These are phyloP conservation scores for Gymnocephalus cernua DNA, from an alignment of 2,113 vertebrate species.

Conservation along the genomic window DNA sequence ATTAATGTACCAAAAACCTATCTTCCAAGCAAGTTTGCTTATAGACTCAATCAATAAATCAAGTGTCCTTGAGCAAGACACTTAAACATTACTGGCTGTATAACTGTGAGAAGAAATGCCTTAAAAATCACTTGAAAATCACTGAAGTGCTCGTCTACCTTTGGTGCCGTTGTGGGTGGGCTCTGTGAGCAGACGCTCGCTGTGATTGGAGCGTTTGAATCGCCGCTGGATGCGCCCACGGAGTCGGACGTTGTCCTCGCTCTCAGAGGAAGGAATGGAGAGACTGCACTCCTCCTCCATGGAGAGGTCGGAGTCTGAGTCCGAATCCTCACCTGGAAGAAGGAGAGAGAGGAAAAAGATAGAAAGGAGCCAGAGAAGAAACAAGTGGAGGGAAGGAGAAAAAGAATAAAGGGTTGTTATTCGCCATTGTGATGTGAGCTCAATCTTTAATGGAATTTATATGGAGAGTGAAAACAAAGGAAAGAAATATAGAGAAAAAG, in stretches of 20 bases:
- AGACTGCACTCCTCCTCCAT: conserved; percentile 96
- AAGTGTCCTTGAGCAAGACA: not conserved
- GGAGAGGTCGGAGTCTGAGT: conserved; percentile 96
- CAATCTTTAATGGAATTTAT: not conserved
- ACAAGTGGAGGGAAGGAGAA: not conserved
- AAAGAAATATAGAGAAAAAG: not conserved
- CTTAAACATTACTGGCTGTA: not conserved
- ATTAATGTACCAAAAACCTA: not conserved
- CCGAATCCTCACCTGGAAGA: conserved; percentile 91
- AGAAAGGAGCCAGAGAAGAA: not conserved
- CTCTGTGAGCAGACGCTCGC: conserved; percentile 94
- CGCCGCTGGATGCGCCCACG: conserved; percentile 93
- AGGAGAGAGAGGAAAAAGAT: not conserved
- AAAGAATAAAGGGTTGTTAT: not conserved
- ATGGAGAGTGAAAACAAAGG: not conserved
- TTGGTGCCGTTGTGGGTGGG: conserved; percentile 89
- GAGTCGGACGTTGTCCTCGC: conserved; percentile 94
- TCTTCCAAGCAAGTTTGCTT: not conserved
- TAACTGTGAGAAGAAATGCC: not conserved
- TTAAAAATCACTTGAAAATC: not conserved
- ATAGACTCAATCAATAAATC: too few species aligned
- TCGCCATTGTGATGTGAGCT: not conserved
- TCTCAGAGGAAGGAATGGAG: conserved; percentile 97
- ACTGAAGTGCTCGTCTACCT: conserved; percentile 78
- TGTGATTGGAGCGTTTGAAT: conserved; percentile 92